A percentile compares a stretch with the other conserved stretches of the same genome.
Conservation (phyloP, 2,888 invertebrate genomes). For the Apodemia mormo region DNA sequence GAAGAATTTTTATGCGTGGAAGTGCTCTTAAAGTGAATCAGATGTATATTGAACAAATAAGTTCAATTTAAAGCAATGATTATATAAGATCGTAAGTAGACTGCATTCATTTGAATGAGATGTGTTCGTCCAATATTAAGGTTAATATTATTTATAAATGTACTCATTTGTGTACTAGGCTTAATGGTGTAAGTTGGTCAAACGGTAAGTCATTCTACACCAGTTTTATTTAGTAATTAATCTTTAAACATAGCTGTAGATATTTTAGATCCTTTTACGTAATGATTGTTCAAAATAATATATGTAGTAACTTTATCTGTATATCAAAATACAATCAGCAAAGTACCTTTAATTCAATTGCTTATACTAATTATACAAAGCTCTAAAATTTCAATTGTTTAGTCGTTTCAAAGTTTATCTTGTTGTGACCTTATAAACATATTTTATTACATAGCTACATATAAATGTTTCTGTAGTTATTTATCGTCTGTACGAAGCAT, state of each 20-base stretch:
- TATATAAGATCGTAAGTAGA: conserved; percentile 69
- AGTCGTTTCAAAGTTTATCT: conserved; percentile 73
- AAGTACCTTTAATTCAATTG: conserved; percentile 44
- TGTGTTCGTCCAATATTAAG: conserved; percentile 79
- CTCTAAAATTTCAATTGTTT: conserved; percentile 44
- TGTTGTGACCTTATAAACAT: conserved; percentile 66
- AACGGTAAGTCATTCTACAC: conserved; percentile 8
- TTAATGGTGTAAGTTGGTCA: conserved; percentile 23
- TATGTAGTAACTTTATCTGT: conserved; percentile 38
- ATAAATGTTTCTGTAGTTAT: conserved; percentile 45
- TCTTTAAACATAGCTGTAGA: conserved; percentile 48
- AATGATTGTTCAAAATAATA: conserved; percentile 19
- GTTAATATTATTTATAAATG: conserved; percentile 45
- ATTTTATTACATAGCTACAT: conserved; percentile 59
- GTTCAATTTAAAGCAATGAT: conserved; percentile 71
- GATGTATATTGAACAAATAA: conserved; percentile 44
- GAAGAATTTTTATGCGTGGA: conserved; percentile 50
- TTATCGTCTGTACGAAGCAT: conserved; percentile 48
- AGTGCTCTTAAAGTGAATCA: conserved; percentile 68
- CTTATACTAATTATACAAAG: conserved; percentile 34
- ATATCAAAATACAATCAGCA: conserved; percentile 46
- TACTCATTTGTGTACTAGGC: conserved; percentile 58
- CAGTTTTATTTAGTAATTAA: conserved; percentile 13
- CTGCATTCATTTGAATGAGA: conserved; percentile 79
- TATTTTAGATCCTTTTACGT: conserved; percentile 39